These are phyloP conservation scores for Listrodromus nycthemerus DNA, from an alignment of 2,888 invertebrate genomes.

Conservation along the genomic window DNA sequence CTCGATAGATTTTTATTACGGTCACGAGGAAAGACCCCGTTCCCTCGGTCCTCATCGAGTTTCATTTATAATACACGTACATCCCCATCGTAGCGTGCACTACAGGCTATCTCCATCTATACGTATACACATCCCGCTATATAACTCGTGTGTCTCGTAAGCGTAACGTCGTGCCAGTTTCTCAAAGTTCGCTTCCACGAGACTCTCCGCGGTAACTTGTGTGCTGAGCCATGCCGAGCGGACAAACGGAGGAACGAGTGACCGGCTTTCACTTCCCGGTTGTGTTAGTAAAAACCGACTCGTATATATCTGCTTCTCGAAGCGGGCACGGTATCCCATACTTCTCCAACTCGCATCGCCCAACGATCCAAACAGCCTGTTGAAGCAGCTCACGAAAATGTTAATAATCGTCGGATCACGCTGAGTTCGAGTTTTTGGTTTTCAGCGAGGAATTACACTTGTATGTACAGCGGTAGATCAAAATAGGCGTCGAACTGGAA, in stretches of 20 bases:
- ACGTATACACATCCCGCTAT: background rate
- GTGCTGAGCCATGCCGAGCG: conserved; percentile 31
- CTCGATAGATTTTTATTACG: conserved; percentile 35
- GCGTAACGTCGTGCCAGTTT: conserved; percentile 59
- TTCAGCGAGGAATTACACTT: background rate
- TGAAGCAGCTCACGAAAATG: background rate
- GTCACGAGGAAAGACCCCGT: conserved; percentile 26
- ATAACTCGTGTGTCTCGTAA: conserved; percentile 34
- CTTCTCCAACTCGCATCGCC: background rate
- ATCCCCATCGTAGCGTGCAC: background rate
- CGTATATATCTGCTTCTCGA: conserved; percentile 4
- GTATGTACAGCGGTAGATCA: background rate
- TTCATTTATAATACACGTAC: conserved; percentile 9
- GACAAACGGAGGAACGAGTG: conserved; percentile 52
- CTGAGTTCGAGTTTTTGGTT: background rate
- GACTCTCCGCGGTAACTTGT: conserved; percentile 2
- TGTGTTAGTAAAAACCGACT: conserved; percentile 45
- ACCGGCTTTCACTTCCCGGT: conserved; percentile 62
- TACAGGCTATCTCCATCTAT: background rate
- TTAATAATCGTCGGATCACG: background rate
- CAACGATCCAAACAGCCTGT: background rate
- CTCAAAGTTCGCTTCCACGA: conserved; percentile 42
- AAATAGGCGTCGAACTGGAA: background rate
- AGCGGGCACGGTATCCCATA: background rate
- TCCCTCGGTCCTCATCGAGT: conserved; percentile 34